Evolutionary conservation across 1,140 invertebrate genomes (phyloP).

Genomic region (Drosophila oshimai): DNA sequence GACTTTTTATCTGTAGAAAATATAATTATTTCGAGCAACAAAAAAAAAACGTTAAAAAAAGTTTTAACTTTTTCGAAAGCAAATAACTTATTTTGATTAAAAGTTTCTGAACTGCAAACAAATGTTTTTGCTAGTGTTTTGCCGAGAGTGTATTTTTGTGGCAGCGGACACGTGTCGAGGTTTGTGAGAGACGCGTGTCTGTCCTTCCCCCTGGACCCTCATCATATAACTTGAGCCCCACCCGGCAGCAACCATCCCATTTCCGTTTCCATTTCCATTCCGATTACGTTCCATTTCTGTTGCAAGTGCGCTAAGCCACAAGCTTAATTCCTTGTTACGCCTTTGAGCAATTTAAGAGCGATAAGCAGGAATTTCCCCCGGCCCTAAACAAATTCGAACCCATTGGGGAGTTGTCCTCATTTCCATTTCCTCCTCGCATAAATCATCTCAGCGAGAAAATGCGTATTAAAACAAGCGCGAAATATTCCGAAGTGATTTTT

Average conservation of each 20-base stretch:
- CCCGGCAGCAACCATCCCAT: background rate
- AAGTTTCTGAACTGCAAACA: background rate
- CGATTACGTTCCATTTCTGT: conserved; percentile 44
- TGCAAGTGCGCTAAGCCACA: conserved; percentile 53
- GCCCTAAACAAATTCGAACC: conserved; percentile 21
- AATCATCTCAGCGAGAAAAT: conserved; percentile 55
- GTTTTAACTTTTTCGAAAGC: background rate
- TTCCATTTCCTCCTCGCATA: conserved; percentile 39
- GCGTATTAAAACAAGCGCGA: conserved; percentile 46
- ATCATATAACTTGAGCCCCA: background rate
- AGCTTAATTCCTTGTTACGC: conserved; percentile 60
- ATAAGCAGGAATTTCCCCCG: conserved; percentile 50
- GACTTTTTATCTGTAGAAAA: too few species aligned
- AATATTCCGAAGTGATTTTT: conserved; percentile 34
- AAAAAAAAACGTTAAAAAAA: too few species aligned
- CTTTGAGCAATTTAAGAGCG: conserved; percentile 62
- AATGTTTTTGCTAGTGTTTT: background rate
- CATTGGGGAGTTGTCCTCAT: conserved; percentile 49
- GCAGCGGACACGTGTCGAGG: conserved; percentile 61
- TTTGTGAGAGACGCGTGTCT: conserved; percentile 63
- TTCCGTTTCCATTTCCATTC: conserved; percentile 38
- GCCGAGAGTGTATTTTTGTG: conserved; percentile 5
- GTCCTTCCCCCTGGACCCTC: conserved; percentile 5
- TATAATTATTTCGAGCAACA: too few species aligned
- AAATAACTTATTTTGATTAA: too few species aligned